Evolutionary conservation across 92 coral and sea anemone species (phyloP).

Genomic region (Anthopleura xanthogrammica): DNA sequence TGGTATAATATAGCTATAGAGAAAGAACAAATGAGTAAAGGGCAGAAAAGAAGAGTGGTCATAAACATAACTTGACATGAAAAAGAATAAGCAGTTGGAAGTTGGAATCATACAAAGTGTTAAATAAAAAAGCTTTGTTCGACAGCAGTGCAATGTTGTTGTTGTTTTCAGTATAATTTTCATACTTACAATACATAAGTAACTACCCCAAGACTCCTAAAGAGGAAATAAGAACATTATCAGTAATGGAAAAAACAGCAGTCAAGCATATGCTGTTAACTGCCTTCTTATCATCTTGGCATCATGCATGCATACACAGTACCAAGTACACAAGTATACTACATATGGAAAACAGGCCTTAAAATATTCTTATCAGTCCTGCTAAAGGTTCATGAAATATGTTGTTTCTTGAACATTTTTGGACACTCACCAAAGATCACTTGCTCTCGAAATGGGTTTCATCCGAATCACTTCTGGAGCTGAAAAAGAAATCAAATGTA

Average conservation of each 20-base stretch:
- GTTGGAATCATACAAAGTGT: no score
- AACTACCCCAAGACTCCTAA: slow-evolving; percentile 97
- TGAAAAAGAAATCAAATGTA: slow-evolving; percentile 17
- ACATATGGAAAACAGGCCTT: no score
- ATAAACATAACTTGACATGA: not conserved
- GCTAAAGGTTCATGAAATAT: no score
- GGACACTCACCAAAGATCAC: slow-evolving; percentile 84
- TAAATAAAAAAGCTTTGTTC: no score
- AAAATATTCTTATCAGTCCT: no score
- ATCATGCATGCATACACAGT: no score
- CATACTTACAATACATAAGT: slow-evolving; percentile 95
- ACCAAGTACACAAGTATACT: no score
- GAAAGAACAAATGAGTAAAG: not conserved
- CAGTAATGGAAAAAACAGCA: not conserved
- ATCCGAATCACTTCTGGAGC: slow-evolving; percentile 96
- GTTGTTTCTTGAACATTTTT: not conserved
- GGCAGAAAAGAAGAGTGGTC: not conserved
- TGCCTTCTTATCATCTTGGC: not conserved
- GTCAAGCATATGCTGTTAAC: not conserved
- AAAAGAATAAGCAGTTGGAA: not conserved
- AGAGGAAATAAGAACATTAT: not conserved
- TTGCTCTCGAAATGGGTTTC: slow-evolving; percentile 81
- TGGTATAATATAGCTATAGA: not conserved
- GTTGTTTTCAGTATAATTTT: not conserved
- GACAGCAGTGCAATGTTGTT: no score